phyloP scores from a whole-genome alignment of 2,113 vertebrate species.

The Cyanoliseus patagonus region DNA sequence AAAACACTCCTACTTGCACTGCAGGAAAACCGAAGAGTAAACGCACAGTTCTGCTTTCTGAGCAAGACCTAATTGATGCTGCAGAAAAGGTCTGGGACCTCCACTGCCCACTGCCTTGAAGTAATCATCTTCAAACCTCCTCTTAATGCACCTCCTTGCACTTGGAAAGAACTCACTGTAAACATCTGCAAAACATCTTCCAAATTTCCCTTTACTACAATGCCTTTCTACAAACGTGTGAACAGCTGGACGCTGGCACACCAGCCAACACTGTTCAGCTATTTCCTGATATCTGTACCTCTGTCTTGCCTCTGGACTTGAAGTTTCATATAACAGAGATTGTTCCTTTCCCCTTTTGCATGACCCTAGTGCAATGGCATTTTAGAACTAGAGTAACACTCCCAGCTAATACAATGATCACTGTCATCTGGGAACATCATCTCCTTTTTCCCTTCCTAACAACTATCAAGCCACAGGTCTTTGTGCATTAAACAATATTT shows the following conservation, averaged over 20 bases:
- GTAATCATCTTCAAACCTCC: not conserved
- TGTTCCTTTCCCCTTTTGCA: not conserved
- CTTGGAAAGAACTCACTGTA: not conserved
- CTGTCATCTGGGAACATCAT: slow-evolving; percentile 36
- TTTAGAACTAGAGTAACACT: not conserved
- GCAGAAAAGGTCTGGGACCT: not conserved
- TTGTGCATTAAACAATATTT: not conserved
- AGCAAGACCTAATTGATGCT: not conserved
- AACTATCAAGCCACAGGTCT: not conserved
- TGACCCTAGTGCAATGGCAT: not conserved
- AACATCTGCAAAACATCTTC: slow-evolving; percentile 35
- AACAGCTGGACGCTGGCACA: slow-evolving; percentile 4
- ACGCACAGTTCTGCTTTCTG: not conserved
- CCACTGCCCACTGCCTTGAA: not conserved
- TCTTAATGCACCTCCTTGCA: not conserved
- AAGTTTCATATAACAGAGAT: slow-evolving; percentile 7
- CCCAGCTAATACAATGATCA: not conserved
- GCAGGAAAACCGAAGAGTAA: not conserved
- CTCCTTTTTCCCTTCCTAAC: not conserved
- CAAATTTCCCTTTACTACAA: not conserved
- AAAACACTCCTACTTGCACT: not conserved
- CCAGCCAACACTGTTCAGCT: not conserved
- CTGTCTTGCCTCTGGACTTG: not conserved
- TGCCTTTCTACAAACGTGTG: not conserved
- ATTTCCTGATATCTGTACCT: slow-evolving; percentile 27